Evolutionary conservation across 2,797 vertebrate species (phyloP), one percentile per base, ranked within the genome.

Genomic region (Aulostomus chinensis): DNA sequence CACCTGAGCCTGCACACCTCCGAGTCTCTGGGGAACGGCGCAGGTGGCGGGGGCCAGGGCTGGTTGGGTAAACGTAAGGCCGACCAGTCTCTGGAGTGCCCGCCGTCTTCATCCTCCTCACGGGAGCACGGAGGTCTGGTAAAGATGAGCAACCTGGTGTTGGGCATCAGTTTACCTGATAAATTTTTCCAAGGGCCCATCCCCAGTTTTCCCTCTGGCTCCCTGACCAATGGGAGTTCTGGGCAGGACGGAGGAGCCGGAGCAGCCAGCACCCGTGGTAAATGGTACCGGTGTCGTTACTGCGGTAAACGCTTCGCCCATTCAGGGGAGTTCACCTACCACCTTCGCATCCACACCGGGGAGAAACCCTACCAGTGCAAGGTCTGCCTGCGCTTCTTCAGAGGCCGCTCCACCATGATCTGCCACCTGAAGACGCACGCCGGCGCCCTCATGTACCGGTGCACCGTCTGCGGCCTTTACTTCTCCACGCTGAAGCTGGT

Each of bases 281-380:
- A 93, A 38, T 92, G 91, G 88, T 99, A 99, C 56, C 93, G 94
- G 53, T 99, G 97, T 71, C 94, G 97, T 43, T 97, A 96, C 63
- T 99, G 97, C 0, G 95, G 97, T 0, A 99, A 99, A 58, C 86
- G 93, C 18, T 99, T 99, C 0, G 95, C 97, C n/a, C 97, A 99
- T 84, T 98, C 96, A 0, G 97, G 97, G 0, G 97, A 99, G 80
- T 99, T 98, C 90, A 98, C 96, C 63, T 99, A 99, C 69, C 97
- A 98, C 81, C 92, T 96, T 10, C 89, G 97, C 38, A 99, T 99
- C 81, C 97, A 99, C 89, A 98, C 97, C 0, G 96, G 97, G 0
- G 96, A 98, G 85, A 98, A 98, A 59, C 97, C 96, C 0, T 99
- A 98, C 86, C 96, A 99, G 90, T 99, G 97, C 76, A 99, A 98